phyloP scores from a whole-genome alignment of 1,140 invertebrate genomes.

The Tenebrio molitor region DNA sequence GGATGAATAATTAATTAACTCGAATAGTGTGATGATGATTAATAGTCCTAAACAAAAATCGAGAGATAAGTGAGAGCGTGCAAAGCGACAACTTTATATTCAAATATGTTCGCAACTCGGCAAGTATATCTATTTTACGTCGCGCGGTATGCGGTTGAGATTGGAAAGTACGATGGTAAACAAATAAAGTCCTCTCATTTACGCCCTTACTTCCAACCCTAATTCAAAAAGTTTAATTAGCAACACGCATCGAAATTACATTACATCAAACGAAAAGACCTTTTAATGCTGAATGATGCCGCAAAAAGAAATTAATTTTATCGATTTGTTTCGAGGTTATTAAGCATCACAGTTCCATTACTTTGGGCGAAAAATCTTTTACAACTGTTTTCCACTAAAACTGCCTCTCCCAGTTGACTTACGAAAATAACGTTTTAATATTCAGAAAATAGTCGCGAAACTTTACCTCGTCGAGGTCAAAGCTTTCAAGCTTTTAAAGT shows the following conservation, averaged over 20 bases:
- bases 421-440: no score
- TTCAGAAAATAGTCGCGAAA: no score
- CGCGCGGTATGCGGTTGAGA: background rate
- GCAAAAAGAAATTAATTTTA: slow-evolving; percentile 40
- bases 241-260: slow-evolving; percentile 28
- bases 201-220: background rate
- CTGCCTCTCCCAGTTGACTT: no score
- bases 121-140: slow-evolving; percentile 5
- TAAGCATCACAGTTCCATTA: slow-evolving; percentile 34
- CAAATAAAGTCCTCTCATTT: slow-evolving; percentile 28
- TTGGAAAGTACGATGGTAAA: slow-evolving; percentile 14
- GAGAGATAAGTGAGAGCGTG: background rate
- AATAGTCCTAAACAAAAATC: background rate
- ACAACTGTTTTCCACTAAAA: slow-evolving; percentile 7
- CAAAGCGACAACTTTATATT: slow-evolving; percentile 7
- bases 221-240: slow-evolving; percentile 35
- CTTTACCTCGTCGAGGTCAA: background rate
- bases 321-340: slow-evolving; percentile 25
- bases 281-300: slow-evolving; percentile 33
- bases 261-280: slow-evolving; percentile 17
- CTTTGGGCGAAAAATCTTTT: background rate
- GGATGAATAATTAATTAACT: slow-evolving; percentile 18
- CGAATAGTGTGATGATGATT: slow-evolving; percentile 10
- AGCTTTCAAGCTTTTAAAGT: background rate
- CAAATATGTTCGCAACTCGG: slow-evolving; percentile 6